phyloP scores from a whole-genome alignment of 37 sponge, comb jelly and placozoan species.

The Spongilla lacustris region DNA sequence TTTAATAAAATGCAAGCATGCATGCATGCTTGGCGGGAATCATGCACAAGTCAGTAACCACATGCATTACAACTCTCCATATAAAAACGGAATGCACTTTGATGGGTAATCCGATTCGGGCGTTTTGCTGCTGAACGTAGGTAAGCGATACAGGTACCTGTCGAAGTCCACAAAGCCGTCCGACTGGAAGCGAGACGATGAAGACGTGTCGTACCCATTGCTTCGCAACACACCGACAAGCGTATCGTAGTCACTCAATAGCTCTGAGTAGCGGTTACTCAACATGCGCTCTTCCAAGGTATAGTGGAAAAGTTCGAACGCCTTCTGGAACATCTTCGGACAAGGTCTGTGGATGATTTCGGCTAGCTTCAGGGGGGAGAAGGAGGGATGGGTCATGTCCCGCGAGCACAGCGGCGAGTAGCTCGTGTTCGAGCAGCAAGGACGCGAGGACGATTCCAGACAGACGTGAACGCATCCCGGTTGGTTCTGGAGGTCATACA shows the following conservation, averaged over 20 bases:
- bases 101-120: too few species aligned
- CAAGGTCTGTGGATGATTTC: conserved; percentile 3
- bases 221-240: not conserved
- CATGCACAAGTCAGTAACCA: too few species aligned
- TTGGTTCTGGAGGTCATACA: conserved; percentile 32
- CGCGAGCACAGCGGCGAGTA: conserved; percentile 3
- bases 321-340: not conserved
- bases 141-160: conserved; percentile 4
- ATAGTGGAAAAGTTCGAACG: not conserved
- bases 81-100: too few species aligned
- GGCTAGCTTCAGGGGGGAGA: conserved; percentile 14
- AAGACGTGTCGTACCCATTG: conserved; percentile 1
- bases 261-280: not conserved
- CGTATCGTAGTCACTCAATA: conserved; percentile 13
- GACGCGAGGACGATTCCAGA: conserved; percentile 4
- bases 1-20: too few species aligned
- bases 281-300: not conserved
- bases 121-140: too few species aligned
- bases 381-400: not conserved
- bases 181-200: not conserved
- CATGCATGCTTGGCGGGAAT: too few species aligned
- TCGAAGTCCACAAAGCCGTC: conserved; percentile 8
- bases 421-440: conserved; percentile 13
- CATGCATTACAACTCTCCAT: too few species aligned
- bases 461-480: conserved; percentile 31